Evolutionary conservation across 1,140 invertebrate species (phyloP), one percentile per base, ranked within the genome.

Genomic region (Chironomus striatipennis): DNA sequence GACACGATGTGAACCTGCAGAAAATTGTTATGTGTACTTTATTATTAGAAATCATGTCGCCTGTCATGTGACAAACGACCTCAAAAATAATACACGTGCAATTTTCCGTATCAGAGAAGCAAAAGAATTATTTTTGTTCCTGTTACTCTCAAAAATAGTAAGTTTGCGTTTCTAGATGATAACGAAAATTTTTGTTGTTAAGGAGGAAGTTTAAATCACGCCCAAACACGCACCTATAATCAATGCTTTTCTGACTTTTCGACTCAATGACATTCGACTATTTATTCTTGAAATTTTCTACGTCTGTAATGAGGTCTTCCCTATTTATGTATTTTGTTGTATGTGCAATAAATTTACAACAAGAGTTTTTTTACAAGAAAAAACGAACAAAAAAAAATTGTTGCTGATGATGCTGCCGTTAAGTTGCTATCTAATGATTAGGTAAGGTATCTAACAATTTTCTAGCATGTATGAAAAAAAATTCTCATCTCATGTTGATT

Each of bases 151-250:
- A 34, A 34, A 34, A 34, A 34, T 34, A 34, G 24, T 34, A 34
- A 34, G 24, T 34, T 34, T 34, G 24, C 24, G 24, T 34, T 34
- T 34, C 24, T 34, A 34, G 24, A 34, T 34, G 24, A 34, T 34
- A 34, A 34, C 24, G 24, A 34, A 34, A 34, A 34, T 12, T 57
- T 12, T 15, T 57, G 47, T 57, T 57, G 47, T 57, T 57, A 57
- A 57, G 12, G 47, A 57, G 47, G 47, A 57, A 57, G 47, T 15
- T n/a, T n/a, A 15, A 57, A 15, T 57, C 47, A 57, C 65, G 65
- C 65, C 65, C 65, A 6, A 18, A 70, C 65, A 70, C 65, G 65
- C 65, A 70, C 65, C 65, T 70, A 57, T 57, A 70, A 70, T 70
- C 65, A 70, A 70, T 70, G 65, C 3, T 18, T 70, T 21, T 57